Conservation (phyloP, 92 coral and sea anemone species). For the Micromussa lordhowensis region DNA sequence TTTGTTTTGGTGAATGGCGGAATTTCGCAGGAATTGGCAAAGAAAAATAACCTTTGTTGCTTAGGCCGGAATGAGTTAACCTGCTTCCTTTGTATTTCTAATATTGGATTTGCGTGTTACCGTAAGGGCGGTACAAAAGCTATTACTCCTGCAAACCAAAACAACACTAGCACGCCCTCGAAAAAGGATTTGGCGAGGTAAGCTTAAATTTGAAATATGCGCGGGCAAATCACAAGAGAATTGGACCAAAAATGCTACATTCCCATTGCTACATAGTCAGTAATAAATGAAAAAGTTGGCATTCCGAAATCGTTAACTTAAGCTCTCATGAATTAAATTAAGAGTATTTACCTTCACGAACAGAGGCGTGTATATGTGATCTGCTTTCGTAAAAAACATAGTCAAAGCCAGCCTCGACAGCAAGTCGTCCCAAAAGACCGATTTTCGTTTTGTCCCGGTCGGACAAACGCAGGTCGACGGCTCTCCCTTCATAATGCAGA, state of each 20-base stretch:
- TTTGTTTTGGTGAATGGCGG: conserved; percentile 72
- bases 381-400: conserved; percentile 85
- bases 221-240: not conserved
- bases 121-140: conserved; percentile 45
- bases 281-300: not conserved
- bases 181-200: not conserved
- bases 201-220: not conserved
- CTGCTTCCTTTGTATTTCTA: conserved; percentile 26
- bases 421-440: conserved; percentile 89
- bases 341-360: conserved; percentile 84
- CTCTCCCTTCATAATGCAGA: conserved; percentile 99
- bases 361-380: conserved; percentile 93
- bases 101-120: conserved; percentile 61
- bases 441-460: conserved; percentile 80
- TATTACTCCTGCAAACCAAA: conserved; percentile 41
- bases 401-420: conserved; percentile 94
- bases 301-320: conserved; percentile 11
- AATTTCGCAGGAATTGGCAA: conserved; percentile 71
- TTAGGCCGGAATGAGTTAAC: conserved; percentile 48
- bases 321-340: conserved; percentile 21
- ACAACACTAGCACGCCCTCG: not conserved
- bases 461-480: conserved; percentile 95
- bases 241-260: not conserved
- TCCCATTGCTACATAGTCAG: not conserved
- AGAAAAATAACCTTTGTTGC: conserved; percentile 54